phyloP scores from a whole-genome alignment of 2,888 invertebrate genomes.

The Macaria notata region DNA sequence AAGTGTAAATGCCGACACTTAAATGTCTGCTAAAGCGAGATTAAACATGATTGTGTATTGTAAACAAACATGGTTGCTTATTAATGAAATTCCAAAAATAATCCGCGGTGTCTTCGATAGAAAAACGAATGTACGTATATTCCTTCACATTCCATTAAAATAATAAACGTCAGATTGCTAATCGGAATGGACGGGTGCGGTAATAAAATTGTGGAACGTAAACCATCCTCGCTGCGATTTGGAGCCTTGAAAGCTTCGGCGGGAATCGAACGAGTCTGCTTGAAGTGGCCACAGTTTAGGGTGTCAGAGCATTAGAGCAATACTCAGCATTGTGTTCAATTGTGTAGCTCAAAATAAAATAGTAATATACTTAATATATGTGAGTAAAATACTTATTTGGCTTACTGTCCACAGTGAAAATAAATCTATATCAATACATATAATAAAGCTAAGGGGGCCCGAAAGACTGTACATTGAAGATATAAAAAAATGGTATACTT shows the following conservation, averaged over 20 bases:
- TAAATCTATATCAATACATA: too few species aligned
- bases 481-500: too few species aligned
- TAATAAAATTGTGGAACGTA: constrained; percentile 21
- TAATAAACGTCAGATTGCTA: constrained; percentile 22
- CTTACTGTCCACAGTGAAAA: too few species aligned
- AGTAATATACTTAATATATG: too few species aligned
- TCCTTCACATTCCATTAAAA: constrained; percentile 22
- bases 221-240: constrained; percentile 14
- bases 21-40: too few species aligned
- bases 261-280: constrained; percentile 9
- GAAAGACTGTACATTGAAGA: too few species aligned
- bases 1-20: too few species aligned
- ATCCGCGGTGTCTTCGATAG: constrained; percentile 7
- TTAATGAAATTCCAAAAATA: constrained; percentile 9
- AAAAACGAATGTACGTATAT: constrained; percentile 4
- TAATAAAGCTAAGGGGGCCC: too few species aligned
- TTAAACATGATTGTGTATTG: too few species aligned
- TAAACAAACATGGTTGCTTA: not conserved
- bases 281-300: constrained; percentile 7
- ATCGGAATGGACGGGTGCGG: constrained; percentile 13
- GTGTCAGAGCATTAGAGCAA: not conserved
- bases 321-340: too few species aligned
- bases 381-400: too few species aligned
- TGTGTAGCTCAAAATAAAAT: too few species aligned
- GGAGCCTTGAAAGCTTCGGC: constrained; percentile 13